phyloP scores from a whole-genome alignment of 2,113 vertebrate species.

The Nothoprocta pentlandii region DNA sequence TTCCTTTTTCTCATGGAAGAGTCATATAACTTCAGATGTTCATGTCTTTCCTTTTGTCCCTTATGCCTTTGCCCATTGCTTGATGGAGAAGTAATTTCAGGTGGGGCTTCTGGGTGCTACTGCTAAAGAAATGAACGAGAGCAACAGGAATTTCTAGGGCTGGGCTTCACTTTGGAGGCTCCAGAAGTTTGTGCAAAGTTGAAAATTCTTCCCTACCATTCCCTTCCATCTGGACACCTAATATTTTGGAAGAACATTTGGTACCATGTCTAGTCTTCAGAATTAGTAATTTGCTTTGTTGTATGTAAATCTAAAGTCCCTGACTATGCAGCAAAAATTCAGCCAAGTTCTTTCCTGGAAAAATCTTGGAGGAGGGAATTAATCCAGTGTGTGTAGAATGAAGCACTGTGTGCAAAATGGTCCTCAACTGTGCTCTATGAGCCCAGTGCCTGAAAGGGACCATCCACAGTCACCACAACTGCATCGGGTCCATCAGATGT shows the following conservation, averaged over 20 bases:
- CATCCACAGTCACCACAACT: neutral
- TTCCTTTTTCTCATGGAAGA: neutral
- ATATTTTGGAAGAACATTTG: neutral
- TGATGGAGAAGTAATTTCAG: neutral
- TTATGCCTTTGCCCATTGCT: neutral
- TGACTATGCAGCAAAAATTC: neutral
- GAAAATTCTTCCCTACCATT: neutral
- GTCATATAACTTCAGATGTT: neutral
- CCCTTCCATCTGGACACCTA: neutral
- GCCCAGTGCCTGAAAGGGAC: neutral
- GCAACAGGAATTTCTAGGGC: neutral
- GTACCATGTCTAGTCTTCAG: neutral
- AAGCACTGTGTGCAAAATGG: neutral
- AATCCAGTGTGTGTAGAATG: neutral
- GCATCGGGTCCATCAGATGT: neutral
- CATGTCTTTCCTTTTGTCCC: neutral
- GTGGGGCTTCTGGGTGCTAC: neutral
- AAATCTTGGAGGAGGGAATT: neutral
- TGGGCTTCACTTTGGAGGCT: neutral
- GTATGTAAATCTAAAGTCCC: neutral
- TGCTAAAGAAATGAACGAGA: conserved; percentile 4
- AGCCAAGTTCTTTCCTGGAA: neutral
- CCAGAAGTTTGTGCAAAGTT: neutral
- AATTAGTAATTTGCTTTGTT: conserved; percentile 26
- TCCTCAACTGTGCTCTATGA: neutral